These are phyloP conservation scores for Campylomormyrus tamandua DNA, from an alignment of 2,113 vertebrate species.

Conservation along the genomic window DNA sequence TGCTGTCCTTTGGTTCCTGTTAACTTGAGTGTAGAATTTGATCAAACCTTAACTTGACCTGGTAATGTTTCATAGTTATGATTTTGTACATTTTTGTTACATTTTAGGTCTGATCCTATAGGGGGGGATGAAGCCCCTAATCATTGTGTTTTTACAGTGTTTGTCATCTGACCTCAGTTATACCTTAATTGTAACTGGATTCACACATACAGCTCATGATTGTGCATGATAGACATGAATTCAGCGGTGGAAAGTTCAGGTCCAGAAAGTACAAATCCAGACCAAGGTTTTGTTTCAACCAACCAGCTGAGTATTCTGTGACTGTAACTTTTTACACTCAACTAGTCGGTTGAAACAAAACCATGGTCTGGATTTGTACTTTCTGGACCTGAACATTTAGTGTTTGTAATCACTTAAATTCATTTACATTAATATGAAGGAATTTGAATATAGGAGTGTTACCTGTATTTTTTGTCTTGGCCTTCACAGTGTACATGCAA, in stretches of 20 bases:
- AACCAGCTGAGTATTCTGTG: no score
- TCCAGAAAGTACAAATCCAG: no score
- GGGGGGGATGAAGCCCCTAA: not conserved
- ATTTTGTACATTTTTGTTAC: not conserved
- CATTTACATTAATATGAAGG: not conserved
- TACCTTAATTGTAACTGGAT: not conserved
- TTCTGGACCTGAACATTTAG: not conserved
- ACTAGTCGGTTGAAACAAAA: no score
- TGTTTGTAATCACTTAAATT: not conserved
- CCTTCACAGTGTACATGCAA: not conserved
- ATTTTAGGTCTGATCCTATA: not conserved
- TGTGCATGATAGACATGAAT: not conserved
- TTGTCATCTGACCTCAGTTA: not conserved
- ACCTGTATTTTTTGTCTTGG: not conserved
- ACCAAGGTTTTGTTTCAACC: no score
- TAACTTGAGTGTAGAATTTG: not conserved
- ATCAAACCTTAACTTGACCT: not conserved
- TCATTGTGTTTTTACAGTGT: not conserved
- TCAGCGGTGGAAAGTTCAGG: no score
- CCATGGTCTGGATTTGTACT: no score
- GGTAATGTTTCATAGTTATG: not conserved
- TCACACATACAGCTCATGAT: not conserved
- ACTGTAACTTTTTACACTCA: no score
- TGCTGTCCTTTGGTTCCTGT: not conserved
- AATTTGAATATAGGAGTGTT: not conserved